Evolutionary conservation across 2,797 vertebrate species (phyloP).

Genomic region (Gambelia wislizenii): DNA sequence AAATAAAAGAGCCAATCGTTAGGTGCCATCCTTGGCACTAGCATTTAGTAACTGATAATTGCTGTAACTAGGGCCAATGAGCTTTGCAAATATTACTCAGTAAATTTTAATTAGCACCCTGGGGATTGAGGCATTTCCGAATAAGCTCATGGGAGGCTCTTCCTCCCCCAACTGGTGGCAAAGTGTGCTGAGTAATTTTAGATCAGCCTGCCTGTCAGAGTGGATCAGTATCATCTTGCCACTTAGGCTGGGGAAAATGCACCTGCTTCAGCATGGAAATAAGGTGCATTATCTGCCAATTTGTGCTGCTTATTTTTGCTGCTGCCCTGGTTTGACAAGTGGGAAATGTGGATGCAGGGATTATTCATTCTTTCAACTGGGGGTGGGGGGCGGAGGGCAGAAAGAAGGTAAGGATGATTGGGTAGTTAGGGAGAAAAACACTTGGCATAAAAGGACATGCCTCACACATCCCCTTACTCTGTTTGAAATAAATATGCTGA

Average conservation of each 20-base stretch:
- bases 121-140: conserved; percentile 77
- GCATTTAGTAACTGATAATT: conserved; percentile 84
- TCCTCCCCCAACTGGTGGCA: conserved; percentile 63
- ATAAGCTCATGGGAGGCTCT: conserved; percentile 75
- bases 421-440: background rate
- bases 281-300: conserved; percentile 82
- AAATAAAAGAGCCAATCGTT: conserved; percentile 70
- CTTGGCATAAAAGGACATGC: background rate
- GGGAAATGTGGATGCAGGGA: conserved; percentile 60
- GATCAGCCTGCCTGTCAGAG: conserved; percentile 83
- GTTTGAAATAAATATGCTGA: conserved; percentile 47
- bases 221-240: conserved; percentile 79
- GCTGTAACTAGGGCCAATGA: conserved; percentile 80
- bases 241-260: conserved; percentile 78
- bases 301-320: conserved; percentile 79
- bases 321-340: conserved; percentile 70
- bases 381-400: background rate
- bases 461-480: background rate
- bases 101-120: conserved; percentile 86
- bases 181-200: conserved; percentile 83
- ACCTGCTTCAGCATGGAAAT: conserved; percentile 83
- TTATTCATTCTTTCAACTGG: conserved; percentile 69
- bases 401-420: conserved; percentile 45
- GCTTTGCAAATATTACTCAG: conserved; percentile 82
- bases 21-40: conserved; percentile 73